A percentile compares a stretch with the other conserved stretches of the same genome.
Evolutionary conservation across 2,113 vertebrate genomes (phyloP).

Genomic region (Eupsittula cactorum): DNA sequence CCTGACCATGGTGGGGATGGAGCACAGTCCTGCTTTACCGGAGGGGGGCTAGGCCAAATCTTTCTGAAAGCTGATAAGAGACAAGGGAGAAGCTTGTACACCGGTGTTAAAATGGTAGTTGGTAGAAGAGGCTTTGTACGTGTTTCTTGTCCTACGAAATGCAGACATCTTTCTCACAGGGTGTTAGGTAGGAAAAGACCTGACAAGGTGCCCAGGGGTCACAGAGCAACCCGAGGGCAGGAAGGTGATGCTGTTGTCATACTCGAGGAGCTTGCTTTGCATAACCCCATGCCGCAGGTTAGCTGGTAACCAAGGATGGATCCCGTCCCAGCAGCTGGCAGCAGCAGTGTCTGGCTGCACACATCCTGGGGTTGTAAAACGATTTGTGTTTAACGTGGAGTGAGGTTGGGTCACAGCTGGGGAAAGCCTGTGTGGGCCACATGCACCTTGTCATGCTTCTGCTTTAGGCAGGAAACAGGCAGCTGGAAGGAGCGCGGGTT

Average conservation of each 20-base stretch:
- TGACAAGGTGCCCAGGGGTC: background rate
- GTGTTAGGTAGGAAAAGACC: background rate
- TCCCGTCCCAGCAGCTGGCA: background rate
- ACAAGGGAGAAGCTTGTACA: background rate
- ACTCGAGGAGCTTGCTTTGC: background rate
- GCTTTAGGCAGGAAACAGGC: background rate
- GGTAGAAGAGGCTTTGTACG: background rate
- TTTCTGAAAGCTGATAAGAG: background rate
- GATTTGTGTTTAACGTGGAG: background rate
- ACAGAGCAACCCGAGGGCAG: background rate
- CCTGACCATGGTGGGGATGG: background rate
- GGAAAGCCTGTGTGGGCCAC: background rate
- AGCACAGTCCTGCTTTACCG: background rate
- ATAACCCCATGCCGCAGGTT: background rate
- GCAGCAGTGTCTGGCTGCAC: background rate
- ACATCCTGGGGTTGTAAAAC: background rate
- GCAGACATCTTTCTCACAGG: background rate
- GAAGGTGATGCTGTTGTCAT: background rate
- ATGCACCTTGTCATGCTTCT: background rate
- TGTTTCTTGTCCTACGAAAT: background rate
- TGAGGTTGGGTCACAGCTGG: background rate
- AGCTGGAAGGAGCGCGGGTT: background rate
- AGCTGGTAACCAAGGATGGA: background rate
- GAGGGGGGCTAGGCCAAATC: background rate
- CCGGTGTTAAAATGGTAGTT: background rate